A percentile compares a stretch with the other conserved stretches of the same genome.
Conservation (phyloP, 2,797 vertebrate species). For the Thaleichthys pacificus region DNA sequence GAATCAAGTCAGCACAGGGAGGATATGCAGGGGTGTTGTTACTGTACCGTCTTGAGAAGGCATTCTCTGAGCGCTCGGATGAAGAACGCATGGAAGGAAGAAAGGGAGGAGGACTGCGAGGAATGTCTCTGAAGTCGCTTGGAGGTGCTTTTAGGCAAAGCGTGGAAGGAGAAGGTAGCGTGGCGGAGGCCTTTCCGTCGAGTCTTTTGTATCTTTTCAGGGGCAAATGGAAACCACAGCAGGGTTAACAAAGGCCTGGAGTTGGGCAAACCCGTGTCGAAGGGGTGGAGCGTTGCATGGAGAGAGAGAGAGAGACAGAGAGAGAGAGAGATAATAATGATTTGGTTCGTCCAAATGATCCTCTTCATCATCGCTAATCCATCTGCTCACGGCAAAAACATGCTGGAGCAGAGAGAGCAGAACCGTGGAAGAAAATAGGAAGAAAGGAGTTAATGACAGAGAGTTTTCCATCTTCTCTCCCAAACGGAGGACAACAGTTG, state of each 20-base stretch:
- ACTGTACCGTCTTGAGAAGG: constrained; percentile 27
- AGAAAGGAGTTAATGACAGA: constrained; percentile 46
- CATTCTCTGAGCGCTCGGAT: constrained; percentile 25
- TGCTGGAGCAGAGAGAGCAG: constrained; percentile 52
- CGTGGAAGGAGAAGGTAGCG: constrained; percentile 46
- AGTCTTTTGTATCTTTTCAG: constrained; percentile 18
- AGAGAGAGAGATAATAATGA: constrained; percentile 48
- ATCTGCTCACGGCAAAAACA: constrained; percentile 47
- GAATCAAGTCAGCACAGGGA: constrained; percentile 66
- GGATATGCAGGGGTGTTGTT: constrained; percentile 34
- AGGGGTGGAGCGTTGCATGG: constrained; percentile 33
- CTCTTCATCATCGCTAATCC: constrained; percentile 59
- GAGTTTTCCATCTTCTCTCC: constrained; percentile 57
- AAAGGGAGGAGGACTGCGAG: constrained; percentile 16
- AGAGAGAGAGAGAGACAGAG: constrained; percentile 28
- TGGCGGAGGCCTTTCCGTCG: constrained; percentile 35
- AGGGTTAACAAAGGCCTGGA: constrained; percentile 26
- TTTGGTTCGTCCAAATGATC: constrained; percentile 56
- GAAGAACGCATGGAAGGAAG: constrained; percentile 13
- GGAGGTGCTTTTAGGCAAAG: constrained; percentile 56
- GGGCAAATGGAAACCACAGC: constrained; percentile 38
- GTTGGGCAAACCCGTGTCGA: constrained; percentile 33
- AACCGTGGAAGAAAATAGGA: constrained; percentile 42
- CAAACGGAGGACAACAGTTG: constrained; percentile 42
- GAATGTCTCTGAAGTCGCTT: constrained; percentile 56